Evolutionary conservation across 2,888 invertebrate genomes (phyloP).

Genomic region (Mellilla xanthometata): DNA sequence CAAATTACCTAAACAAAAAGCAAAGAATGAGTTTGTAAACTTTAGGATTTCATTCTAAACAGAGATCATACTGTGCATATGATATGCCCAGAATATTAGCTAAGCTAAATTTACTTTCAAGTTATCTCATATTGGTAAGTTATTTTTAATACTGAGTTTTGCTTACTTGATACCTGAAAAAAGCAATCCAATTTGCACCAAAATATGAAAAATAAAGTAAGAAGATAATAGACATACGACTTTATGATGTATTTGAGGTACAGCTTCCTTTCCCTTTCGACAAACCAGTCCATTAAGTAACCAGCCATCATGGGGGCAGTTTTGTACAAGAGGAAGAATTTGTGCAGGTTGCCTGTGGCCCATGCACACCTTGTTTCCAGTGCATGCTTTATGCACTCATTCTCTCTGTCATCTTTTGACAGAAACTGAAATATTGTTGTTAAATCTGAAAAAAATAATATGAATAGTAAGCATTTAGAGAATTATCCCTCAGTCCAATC

Average conservation of each 20-base stretch:
- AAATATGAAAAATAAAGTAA: conserved; percentile 12
- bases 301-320: conserved; percentile 97
- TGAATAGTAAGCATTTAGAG: too few species aligned
- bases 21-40: too few species aligned
- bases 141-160: not conserved
- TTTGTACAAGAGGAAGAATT: conserved; percentile 95
- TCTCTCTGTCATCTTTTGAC: conserved; percentile 88
- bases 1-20: too few species aligned
- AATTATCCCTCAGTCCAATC: too few species aligned
- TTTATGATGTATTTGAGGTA: conserved; percentile 97
- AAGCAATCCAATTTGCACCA: conserved; percentile 9
- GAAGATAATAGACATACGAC: conserved; percentile 90
- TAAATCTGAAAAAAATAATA: conserved; percentile 87
- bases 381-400: conserved; percentile 93
- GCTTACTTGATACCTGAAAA: conserved; percentile 1
- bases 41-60: too few species aligned
- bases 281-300: conserved; percentile 99
- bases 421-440: conserved; percentile 94
- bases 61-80: too few species aligned
- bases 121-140: too few species aligned
- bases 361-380: conserved; percentile 95
- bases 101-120: too few species aligned
- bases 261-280: conserved; percentile 95
- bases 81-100: too few species aligned
- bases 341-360: conserved; percentile 95